Conservation (phyloP, 1,140 invertebrate species). For the Diorhabda sublineata region DNA sequence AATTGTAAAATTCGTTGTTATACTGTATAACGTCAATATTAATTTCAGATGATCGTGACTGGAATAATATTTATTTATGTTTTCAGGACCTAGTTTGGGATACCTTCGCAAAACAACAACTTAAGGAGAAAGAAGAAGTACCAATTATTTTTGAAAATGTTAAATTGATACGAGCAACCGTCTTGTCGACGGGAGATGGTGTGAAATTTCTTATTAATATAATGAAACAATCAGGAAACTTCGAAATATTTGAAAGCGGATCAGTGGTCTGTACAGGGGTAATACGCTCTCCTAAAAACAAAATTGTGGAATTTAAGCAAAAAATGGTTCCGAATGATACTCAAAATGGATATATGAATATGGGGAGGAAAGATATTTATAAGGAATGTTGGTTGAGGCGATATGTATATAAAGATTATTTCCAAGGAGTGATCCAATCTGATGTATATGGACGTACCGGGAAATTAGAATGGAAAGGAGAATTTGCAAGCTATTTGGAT, state of each 20-base stretch:
- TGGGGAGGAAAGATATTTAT: constrained; percentile 78
- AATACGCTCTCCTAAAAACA: constrained; percentile 63
- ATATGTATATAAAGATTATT: constrained; percentile 86
- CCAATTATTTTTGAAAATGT: constrained; percentile 85
- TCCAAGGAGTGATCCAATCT: constrained; percentile 70
- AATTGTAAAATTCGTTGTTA: no score
- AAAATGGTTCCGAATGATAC: constrained; percentile 46
- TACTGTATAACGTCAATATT: no score
- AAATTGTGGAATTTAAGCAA: constrained; percentile 54
- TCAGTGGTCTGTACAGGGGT: constrained; percentile 74
- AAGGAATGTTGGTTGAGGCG: constrained; percentile 88
- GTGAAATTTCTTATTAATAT: constrained; percentile 85
- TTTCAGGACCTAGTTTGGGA: constrained; percentile 80
- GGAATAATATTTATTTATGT: neutral
- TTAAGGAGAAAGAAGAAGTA: constrained; percentile 68
- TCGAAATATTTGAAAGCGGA: constrained; percentile 87
- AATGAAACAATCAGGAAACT: constrained; percentile 80
- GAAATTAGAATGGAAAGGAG: constrained; percentile 71
- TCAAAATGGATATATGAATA: constrained; percentile 51
- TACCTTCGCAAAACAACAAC: constrained; percentile 78
- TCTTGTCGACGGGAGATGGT: constrained; percentile 73
- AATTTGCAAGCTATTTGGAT: constrained; percentile 92
- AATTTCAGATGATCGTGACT: no score
- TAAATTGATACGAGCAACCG: constrained; percentile 83
- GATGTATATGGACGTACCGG: constrained; percentile 64